Evolutionary conservation across 2,888 invertebrate species (phyloP), one percentile per base, ranked within the genome.

Genomic region (Parelbella ahira): DNA sequence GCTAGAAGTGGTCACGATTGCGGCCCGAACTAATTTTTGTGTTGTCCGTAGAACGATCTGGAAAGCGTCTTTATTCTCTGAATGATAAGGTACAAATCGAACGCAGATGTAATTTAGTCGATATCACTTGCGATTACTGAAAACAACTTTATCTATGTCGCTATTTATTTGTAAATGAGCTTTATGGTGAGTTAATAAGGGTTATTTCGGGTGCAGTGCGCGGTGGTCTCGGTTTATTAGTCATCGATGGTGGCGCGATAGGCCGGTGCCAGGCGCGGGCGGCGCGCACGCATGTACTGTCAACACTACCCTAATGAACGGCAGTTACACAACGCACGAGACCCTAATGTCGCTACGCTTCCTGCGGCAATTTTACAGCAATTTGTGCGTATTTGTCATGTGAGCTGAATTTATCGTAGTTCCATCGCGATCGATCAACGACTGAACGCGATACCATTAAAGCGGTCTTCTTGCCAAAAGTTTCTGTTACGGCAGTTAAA

Each of bases 231-330:
- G 68, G 79, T 80, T 79, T 84, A 83, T 86, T 87, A 86, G 84
- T 86, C 86, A 86, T 84, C 82, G 87, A 84, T 86, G 86, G 83
- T 82, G 84, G 77, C 60, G 82, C 83, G 86, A 86, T 86, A 86
- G 66, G 72, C 64, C 68, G 79, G 86, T 74, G 76, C 86, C 75
- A 74, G 68, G 66, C 66, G 79, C 81, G 78, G 75, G 72, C 70
- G 68, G 78, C 80, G 83, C 86, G 84, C 86, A 84, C 86, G 84
- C 86, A 84, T 79, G 70, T 62, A 58, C 81, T 87, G 87, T 87
- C 87, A 84, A 84, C 87, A 80, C 84, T 68, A 73, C 77, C 74
- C 82, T 87, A 87, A 87, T 86, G 86, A 81, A 87, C 84, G 83
- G 78, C 82, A 75, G 80, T 84, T 84, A 84, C 69, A 76, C 76